Base-by-base conservation (phyloP, 2,888 invertebrate species). In the Erebia epiphron region DNA sequence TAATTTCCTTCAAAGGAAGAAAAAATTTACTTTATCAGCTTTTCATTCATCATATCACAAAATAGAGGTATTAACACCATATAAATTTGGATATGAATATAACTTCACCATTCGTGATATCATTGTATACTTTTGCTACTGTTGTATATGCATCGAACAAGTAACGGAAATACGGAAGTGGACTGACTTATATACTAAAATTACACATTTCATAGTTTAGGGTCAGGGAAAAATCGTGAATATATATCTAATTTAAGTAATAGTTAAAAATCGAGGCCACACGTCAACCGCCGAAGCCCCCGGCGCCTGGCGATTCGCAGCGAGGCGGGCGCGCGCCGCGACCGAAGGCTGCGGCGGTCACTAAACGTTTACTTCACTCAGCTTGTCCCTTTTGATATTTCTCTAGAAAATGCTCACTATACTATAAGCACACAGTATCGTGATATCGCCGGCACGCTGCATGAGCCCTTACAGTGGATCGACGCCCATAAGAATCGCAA, bases 131-230 rank as follows among this genome's bases (percentile, higher is more conserved):
- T 35, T 35, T 35, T 35, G 7, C 35, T 35, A 35, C 35, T 35
- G 35, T 35, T 35, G 35, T 7, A 21, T 4, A 35, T 21, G 52
- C 16, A 64, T 41, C 16, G 35, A 41, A 64, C 62, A 62, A 18
- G 46, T 46, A 64, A 64, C 35, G 52, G 52, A 41, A 54, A 52
- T 41, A 65, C 65, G 41, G 54, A 8, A 65, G 41, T 18, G 41
- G 13, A 9, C 78, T 75, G 72, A 75, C 75, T 76, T 78, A 79
- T 57, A 70, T 61, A 71, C 77, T 88, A 88, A 80, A 89, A 90
- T 92, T 91, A 90, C 91, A 92, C 92, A 92, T 91, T 92, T 91
- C 91, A 91, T 84, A 89, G 91, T 81, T 86, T 83, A 88, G 92
- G 91, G 90, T 91, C 90, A 77, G 79, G 81, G 65, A 76, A 77